A percentile compares a stretch with the other conserved stretches of the same genome.
These are phyloP conservation scores for Mus caroli DNA, from an alignment of 2,797 vertebrate genomes.

Conservation along the genomic window DNA sequence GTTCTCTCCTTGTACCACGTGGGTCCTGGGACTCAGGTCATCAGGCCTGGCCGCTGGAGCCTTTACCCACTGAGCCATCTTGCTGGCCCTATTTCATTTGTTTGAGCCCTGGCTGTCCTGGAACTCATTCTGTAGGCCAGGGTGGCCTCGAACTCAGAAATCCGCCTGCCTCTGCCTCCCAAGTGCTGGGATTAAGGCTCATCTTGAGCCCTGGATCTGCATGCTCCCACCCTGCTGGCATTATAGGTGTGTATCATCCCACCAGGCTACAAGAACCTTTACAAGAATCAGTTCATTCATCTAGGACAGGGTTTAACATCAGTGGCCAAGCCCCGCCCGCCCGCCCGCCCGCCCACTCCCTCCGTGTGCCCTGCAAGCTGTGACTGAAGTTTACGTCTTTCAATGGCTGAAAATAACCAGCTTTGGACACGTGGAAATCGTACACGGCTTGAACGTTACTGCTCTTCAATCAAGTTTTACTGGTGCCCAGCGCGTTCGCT, in stretches of 20 bases:
- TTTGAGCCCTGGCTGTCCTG: neutral
- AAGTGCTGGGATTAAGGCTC: neutral
- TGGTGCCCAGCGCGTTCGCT: neutral
- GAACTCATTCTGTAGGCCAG: too few species aligned
- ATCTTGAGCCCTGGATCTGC: neutral
- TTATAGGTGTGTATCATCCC: neutral
- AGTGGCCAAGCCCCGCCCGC: neutral
- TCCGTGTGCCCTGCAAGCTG: neutral
- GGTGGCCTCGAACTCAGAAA: too few species aligned
- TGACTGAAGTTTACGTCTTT: slow-evolving; percentile 19
- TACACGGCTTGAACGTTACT: slow-evolving; percentile 2
- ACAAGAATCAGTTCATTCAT: neutral
- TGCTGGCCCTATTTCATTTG: neutral
- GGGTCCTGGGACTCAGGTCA: neutral
- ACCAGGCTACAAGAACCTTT: neutral
- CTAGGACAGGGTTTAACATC: neutral
- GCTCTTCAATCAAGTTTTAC: neutral
- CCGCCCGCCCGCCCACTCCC: neutral
- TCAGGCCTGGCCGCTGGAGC: neutral
- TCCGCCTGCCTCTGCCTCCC: too few species aligned
- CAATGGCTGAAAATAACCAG: slow-evolving; percentile 1
- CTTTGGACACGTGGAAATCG: slow-evolving; percentile 20
- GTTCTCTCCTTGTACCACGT: neutral
- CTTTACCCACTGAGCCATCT: neutral
- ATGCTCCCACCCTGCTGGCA: neutral